Evolutionary conservation across 1,140 invertebrate genomes (phyloP).

Genomic region (Oreohelix idahoensis): DNA sequence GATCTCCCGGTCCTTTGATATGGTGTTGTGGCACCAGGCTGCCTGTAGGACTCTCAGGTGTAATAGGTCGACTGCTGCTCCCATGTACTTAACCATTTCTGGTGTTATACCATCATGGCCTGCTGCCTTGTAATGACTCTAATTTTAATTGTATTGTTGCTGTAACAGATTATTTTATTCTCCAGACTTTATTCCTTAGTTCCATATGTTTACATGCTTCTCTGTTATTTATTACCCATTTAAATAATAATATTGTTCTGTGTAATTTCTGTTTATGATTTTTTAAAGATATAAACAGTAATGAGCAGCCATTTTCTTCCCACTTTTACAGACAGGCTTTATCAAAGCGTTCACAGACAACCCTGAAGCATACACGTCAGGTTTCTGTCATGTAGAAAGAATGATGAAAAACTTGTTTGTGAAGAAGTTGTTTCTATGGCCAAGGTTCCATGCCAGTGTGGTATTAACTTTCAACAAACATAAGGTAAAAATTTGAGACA

Average conservation of each 20-base stretch:
- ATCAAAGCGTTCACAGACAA: conserved; percentile 93
- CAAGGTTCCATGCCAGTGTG: conserved; percentile 82
- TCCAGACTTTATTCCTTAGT: no score
- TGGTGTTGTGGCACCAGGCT: no score
- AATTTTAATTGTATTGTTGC: no score
- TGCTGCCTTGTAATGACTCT: no score
- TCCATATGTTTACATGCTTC: no score
- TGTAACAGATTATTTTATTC: no score
- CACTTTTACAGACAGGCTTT: conserved; percentile 86
- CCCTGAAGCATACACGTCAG: conserved; percentile 89
- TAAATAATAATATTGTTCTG: not conserved
- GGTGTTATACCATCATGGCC: no score
- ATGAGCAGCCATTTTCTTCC: not conserved
- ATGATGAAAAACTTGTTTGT: conserved; percentile 95
- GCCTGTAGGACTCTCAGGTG: no score
- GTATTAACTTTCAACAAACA: conserved; percentile 77
- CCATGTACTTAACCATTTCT: no score
- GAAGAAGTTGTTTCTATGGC: conserved; percentile 93
- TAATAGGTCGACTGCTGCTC: no score
- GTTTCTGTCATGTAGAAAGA: conserved; percentile 89
- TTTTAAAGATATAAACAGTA: not conserved
- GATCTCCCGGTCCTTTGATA: no score
- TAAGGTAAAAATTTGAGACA: no score
- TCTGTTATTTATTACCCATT: not conserved
- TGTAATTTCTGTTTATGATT: not conserved